Evolutionary conservation across 2,113 vertebrate species (phyloP).

Genomic region (Leiothrix lutea): DNA sequence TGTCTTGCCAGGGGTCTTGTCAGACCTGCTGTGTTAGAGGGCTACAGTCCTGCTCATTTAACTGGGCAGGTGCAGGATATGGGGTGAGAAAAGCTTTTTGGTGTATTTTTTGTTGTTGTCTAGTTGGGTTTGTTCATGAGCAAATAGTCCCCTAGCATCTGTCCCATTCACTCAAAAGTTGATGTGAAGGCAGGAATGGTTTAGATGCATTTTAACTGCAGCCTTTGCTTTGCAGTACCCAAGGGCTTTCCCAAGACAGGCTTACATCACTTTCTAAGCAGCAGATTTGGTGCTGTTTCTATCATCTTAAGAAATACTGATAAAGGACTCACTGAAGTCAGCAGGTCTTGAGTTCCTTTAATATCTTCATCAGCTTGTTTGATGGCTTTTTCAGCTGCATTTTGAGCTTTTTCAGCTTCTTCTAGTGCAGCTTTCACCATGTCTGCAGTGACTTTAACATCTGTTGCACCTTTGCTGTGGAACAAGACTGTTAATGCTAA

Average conservation of each 20-base stretch:
- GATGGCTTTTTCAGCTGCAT: conserved; percentile 84
- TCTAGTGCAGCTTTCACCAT: conserved; percentile 86
- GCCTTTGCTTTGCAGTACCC: not conserved
- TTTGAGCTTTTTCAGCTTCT: conserved; percentile 88
- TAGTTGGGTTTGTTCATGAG: not conserved
- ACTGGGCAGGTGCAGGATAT: not conserved
- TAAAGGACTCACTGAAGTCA: conserved; percentile 82
- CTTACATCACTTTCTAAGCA: not conserved
- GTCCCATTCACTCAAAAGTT: not conserved
- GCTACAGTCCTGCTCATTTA: not conserved
- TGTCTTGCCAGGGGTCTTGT: not conserved
- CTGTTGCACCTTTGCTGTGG: conserved; percentile 84
- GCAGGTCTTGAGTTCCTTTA: conserved; percentile 85
- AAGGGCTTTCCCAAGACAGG: not conserved
- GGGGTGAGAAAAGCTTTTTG: not conserved
- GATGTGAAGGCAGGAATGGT: not conserved
- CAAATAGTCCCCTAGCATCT: not conserved
- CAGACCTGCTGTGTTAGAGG: not conserved
- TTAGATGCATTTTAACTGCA: not conserved
- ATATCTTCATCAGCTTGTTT: conserved; percentile 89
- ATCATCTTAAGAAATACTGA: not conserved
- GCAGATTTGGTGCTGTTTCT: not conserved
- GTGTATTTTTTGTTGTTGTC: not conserved
- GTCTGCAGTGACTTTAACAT: conserved; percentile 84
- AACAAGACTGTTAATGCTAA: not conserved